These are phyloP conservation scores for Aphrocallistes beatrix DNA, from an alignment of 37 sponge, comb jelly and placozoan genomes.

Conservation along the genomic window DNA sequence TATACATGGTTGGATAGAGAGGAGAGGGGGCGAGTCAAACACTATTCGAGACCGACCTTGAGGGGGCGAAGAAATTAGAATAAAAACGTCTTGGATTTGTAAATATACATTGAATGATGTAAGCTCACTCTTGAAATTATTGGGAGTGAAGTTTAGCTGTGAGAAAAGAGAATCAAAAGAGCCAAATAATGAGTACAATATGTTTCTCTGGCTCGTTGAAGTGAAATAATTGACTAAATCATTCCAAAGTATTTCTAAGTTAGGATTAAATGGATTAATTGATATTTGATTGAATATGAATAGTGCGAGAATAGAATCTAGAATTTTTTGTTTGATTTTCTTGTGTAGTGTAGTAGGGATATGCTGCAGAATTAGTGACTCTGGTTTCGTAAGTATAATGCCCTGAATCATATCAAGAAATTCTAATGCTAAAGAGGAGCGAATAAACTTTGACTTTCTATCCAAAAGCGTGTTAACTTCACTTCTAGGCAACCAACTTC, in stretches of 20 bases:
- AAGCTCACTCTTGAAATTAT: not conserved
- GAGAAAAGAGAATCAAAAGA: not conserved
- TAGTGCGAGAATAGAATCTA: not conserved
- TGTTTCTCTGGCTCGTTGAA: not conserved
- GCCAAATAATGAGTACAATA: not conserved
- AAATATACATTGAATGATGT: not conserved
- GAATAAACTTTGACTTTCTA: not conserved
- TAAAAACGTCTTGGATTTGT: not conserved
- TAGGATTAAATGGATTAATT: not conserved
- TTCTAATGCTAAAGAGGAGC: not conserved
- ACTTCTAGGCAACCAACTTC: not conserved
- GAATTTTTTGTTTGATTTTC: not conserved
- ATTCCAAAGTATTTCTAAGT: not conserved
- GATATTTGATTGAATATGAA: not conserved
- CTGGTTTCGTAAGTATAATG: not conserved
- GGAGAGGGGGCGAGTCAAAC: not conserved
- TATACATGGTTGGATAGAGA: not conserved
- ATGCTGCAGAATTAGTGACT: not conserved
- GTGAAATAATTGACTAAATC: not conserved
- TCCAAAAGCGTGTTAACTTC: not conserved
- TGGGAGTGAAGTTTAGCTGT: not conserved
- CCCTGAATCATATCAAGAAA: not conserved
- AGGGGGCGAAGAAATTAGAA: not conserved
- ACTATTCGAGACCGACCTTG: not conserved
- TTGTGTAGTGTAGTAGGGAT: not conserved